These are phyloP conservation scores for Corvus hawaiiensis DNA, from an alignment of 2,113 vertebrate species.

Conservation along the genomic window DNA sequence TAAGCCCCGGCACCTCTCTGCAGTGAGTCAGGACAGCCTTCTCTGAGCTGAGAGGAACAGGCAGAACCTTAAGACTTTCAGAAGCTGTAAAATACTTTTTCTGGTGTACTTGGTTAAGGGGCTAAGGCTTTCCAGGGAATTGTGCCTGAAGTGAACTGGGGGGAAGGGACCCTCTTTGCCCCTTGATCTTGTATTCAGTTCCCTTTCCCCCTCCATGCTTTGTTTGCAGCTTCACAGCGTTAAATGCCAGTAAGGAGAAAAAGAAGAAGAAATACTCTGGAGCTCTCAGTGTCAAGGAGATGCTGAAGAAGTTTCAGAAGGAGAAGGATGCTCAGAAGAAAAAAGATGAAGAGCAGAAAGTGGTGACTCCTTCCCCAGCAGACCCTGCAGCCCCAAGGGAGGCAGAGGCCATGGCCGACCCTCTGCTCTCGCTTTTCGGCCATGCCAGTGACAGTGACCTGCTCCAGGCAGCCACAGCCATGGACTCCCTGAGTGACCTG, in stretches of 20 bases:
- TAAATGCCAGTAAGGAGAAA: constrained; percentile 77
- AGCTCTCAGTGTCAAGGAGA: constrained; percentile 82
- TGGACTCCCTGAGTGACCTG: constrained; percentile 79
- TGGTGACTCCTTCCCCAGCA: not conserved
- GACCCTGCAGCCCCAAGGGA: constrained; percentile 57
- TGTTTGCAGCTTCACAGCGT: constrained; percentile 66
- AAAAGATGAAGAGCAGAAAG: constrained; percentile 62
- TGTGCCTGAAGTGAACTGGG: not conserved
- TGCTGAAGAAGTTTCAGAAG: constrained; percentile 89
- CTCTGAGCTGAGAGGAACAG: not conserved
- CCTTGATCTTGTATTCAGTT: not conserved
- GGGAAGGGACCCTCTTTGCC: not conserved
- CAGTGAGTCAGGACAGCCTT: not conserved
- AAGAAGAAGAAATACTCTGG: constrained; percentile 81
- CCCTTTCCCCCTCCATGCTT: not conserved
- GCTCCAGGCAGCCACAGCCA: constrained; percentile 82
- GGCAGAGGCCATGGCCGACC: constrained; percentile 68
- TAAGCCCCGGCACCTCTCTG: not conserved
- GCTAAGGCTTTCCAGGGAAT: not conserved
- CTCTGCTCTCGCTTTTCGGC: constrained; percentile 81
- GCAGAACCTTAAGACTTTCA: not conserved
- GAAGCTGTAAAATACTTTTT: not conserved
- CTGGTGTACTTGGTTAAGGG: not conserved
- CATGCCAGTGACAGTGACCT: constrained; percentile 80
- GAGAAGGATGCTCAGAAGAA: constrained; percentile 84